Base-by-base conservation (phyloP, 1,140 invertebrate species). In the Plodia interpunctella region DNA sequence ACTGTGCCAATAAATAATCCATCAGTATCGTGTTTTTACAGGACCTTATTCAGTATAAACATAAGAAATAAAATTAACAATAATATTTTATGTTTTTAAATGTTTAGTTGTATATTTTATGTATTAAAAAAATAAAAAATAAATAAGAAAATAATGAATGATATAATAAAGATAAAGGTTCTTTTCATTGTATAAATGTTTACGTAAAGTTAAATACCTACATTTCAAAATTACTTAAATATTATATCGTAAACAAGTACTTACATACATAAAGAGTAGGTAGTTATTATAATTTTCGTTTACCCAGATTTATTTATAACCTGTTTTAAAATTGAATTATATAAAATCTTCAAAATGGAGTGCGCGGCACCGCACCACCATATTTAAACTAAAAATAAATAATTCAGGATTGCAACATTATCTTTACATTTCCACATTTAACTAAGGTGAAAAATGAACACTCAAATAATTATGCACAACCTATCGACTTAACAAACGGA, bases 331-430 rank as follows among this genome's bases (percentile, higher is more conserved):
- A 25, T 25, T 4, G 25, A 53, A 52, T 35, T 32, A 52, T 51
- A 52, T 17, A 38, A 49, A 15, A 49, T 19, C 9, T 5, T 10
- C 9, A 55, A n/a, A 25, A 65, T 59, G 49, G 59, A 58, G 65
- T 73, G 65, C 72, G 66, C 73, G 73, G 78, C 72, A 59, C 80
- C 80, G 80, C 80, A 83, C 78, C 80, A 76, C 59, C 59, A 35
- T 21, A 30, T 57, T 52, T 62, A 57, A 11, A 49, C 18, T 38
- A 51, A 21, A 44, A 44, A 44, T 44, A 44, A 44, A 17, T 44
- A 44, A 2, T 5, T 53, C 17, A 51, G 10, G 20, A 51, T 51
- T 11, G 15, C 11, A 11, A n/a, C 10, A 51, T 20, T 2, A 9
- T 53, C 13, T 20, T 21, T 53, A 25, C 15, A 53, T 25, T 64